phyloP scores from a whole-genome alignment of 2,113 vertebrate species.

The Nesogale talazaci region DNA sequence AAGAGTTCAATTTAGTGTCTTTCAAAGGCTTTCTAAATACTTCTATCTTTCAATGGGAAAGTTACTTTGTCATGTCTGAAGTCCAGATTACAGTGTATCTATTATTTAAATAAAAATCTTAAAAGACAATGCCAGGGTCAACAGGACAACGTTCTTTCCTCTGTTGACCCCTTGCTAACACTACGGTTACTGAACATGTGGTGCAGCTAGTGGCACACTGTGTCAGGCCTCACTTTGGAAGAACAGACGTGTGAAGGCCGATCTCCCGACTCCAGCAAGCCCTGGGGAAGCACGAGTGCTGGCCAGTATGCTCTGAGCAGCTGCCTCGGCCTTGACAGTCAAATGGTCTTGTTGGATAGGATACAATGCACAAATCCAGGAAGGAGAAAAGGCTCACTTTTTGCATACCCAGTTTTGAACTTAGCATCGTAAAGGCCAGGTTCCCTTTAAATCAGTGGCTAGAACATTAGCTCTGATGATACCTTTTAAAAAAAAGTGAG shows the following conservation, averaged over 20 bases:
- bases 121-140: slow-evolving; percentile 45
- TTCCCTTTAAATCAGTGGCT: slow-evolving; percentile 14
- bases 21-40: slow-evolving; percentile 58
- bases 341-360: neutral
- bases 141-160: slow-evolving; percentile 39
- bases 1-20: slow-evolving; percentile 43
- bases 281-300: neutral
- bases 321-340: slow-evolving; percentile 25
- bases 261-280: neutral
- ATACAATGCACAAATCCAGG: neutral
- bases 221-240: slow-evolving; percentile 52
- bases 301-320: neutral
- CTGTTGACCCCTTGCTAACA: slow-evolving; percentile 8
- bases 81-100: slow-evolving; percentile 26
- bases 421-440: slow-evolving; percentile 18
- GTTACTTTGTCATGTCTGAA: slow-evolving; percentile 14
- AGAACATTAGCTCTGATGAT: slow-evolving; percentile 62
- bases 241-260: slow-evolving; percentile 28
- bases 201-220: slow-evolving; percentile 11
- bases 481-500: no score
- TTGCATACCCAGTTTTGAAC: slow-evolving; percentile 48
- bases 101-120: slow-evolving; percentile 25
- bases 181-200: slow-evolving; percentile 8
- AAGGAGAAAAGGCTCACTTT: neutral
- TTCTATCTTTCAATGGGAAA: slow-evolving; percentile 39